Base-by-base conservation (phyloP, 2,888 invertebrate species). In the Cerastis rubricosa region DNA sequence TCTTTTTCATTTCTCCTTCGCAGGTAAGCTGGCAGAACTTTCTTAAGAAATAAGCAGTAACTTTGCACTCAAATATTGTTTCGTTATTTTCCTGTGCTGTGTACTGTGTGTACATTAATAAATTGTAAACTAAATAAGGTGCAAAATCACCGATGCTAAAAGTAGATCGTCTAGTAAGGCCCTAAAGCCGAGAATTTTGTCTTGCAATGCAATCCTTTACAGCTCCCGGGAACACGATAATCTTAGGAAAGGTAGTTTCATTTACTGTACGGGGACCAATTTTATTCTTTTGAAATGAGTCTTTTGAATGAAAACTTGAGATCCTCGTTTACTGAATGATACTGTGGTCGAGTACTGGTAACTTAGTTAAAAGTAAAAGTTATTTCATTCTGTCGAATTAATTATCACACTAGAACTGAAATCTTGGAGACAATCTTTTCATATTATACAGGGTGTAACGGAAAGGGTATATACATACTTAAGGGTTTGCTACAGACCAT, bases 151-250 rank as follows among this genome's bases (percentile, higher is more conserved):
- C 29, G 17, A 29, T 29, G 59, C 17, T 29, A 29, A 59, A 29
- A 59, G 17, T 59, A 9, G 8, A 29, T 9, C 59, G 59, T 59
- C 59, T 59, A 9, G 19, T 29, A 29, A 59, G 59, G 59, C 29
- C 59, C 3, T 59, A n/a, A 14, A 14, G n/a, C n/a, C n/a, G 14
- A 51, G 14, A 74, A 43, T 43, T 43, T 59, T 29, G 47, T 49
- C 47, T 25, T 17, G 25, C 47, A 74, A 47, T 59, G 57, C 47
- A 59, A 72, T 73, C 12, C 17, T 61, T 73, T 40, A 74, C 17
- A 43, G 43, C 51, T 74, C 43, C 19, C 29, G 6, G 14, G 74
- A 29, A 74, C 5, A 63, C 43, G n/a, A 74, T 63, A 43, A 9
- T 17, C 11, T 51, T n/a, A 63, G 19, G 11, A 43, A 63, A 45